Evolutionary conservation across 2,888 invertebrate species (phyloP).

Genomic region (Agonopterix alstromeriana): DNA sequence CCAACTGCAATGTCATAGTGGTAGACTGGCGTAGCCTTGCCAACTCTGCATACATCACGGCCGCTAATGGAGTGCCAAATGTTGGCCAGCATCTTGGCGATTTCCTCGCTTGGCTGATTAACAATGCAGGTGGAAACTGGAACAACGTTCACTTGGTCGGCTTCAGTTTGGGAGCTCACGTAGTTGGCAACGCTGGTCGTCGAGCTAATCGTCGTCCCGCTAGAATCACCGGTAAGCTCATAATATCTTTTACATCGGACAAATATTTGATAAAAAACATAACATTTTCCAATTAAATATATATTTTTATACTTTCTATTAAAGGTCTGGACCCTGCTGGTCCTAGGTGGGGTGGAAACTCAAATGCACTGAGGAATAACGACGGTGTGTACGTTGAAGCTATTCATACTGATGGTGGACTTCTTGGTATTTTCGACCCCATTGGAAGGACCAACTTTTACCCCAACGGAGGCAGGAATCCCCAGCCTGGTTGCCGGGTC

Average conservation of each 20-base stretch:
- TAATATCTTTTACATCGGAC: background rate
- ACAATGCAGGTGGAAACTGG: constrained; percentile 45
- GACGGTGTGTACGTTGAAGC: constrained; percentile 48
- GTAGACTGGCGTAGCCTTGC: constrained; percentile 54
- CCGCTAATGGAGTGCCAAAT: constrained; percentile 30
- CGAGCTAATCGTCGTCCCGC: constrained; percentile 25
- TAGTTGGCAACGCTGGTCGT: constrained; percentile 52
- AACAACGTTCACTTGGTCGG: constrained; percentile 54
- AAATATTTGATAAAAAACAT: too few species aligned
- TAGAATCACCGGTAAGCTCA: constrained; percentile 44
- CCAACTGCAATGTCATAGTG: constrained; percentile 55
- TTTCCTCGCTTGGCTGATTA: constrained; percentile 47
- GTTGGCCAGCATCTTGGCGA: constrained; percentile 45
- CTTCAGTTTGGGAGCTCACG: constrained; percentile 59
- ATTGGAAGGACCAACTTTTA: constrained; percentile 53
- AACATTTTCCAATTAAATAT: background rate
- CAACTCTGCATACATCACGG: constrained; percentile 8
- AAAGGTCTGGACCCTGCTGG: constrained; percentile 54
- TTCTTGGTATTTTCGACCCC: constrained; percentile 44
- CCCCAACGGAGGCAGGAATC: constrained; percentile 52
- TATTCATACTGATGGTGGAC: constrained; percentile 55
- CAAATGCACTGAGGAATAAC: constrained; percentile 32
- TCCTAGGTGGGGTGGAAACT: constrained; percentile 42
- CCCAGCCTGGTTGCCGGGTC: constrained; percentile 50
- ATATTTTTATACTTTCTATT: background rate